phyloP scores from a whole-genome alignment of 2,888 invertebrate genomes.

The Microctonus hyperodae region DNA sequence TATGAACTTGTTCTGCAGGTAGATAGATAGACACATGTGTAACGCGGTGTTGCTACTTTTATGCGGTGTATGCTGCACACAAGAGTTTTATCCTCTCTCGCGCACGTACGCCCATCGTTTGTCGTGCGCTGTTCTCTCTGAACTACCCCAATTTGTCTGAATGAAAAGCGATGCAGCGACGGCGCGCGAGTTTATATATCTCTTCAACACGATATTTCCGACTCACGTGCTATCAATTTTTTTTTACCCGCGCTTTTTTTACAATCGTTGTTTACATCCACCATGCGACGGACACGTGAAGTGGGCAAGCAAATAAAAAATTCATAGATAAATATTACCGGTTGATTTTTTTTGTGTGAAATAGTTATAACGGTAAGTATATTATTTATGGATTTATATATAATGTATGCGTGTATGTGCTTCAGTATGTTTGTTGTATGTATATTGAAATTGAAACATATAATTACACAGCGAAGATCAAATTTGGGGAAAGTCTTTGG shows the following conservation, averaged over 20 bases:
- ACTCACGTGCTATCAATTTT: background rate
- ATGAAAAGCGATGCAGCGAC: conserved; percentile 4
- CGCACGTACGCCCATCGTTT: conserved; percentile 25
- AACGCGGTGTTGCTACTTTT: conserved; percentile 39
- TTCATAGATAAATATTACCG: background rate
- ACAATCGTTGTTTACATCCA: background rate
- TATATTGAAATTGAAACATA: background rate
- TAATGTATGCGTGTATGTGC: background rate
- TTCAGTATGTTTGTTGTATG: background rate
- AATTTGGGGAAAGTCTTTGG: background rate
- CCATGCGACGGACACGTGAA: background rate
- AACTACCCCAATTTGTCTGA: conserved; percentile 30
- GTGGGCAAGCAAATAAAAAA: background rate
- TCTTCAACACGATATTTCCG: conserved; percentile 3
- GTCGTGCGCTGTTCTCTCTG: conserved; percentile 31
- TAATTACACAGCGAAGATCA: background rate
- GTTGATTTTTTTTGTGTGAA: background rate
- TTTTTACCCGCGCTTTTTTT: conserved; percentile 19
- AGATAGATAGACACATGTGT: too few species aligned
- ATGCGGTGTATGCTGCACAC: conserved; percentile 18
- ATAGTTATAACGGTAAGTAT: background rate
- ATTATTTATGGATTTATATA: background rate
- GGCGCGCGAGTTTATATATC: background rate
- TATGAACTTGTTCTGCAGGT: too few species aligned
- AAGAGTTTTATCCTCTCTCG: conserved; percentile 14